These are phyloP conservation scores for Onychomys leucogaster DNA, from an alignment of 2,797 vertebrate genomes.

Conservation along the genomic window DNA sequence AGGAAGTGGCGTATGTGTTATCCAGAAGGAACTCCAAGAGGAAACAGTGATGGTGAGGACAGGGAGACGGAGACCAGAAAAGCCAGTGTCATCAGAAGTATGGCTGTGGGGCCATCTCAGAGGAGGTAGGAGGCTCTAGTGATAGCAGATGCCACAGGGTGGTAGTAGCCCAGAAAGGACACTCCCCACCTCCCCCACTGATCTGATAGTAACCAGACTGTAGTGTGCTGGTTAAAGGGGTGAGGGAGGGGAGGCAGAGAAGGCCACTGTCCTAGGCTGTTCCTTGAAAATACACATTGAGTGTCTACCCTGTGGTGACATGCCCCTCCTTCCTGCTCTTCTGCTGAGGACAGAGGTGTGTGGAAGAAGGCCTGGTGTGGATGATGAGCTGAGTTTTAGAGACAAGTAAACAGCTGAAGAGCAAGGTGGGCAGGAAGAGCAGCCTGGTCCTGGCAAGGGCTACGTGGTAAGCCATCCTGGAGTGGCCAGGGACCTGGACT, in stretches of 20 bases:
- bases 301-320: not conserved
- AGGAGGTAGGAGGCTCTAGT: not conserved
- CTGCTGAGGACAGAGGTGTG: not conserved
- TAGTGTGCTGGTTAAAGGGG: not conserved
- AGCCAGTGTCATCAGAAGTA: rapidly evolving
- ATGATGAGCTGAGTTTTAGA: not conserved
- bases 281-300: not conserved
- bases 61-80: not conserved
- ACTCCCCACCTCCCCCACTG: not conserved
- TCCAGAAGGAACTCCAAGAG: not conserved
- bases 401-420: not conserved
- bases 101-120: rapidly evolving
- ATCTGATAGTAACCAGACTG: not conserved
- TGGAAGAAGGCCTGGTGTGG: not conserved
- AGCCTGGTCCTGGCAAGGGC: not conserved
- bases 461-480: not conserved
- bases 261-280: not conserved
- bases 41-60: not conserved
- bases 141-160: too few species aligned
- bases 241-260: not conserved
- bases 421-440: too few species aligned
- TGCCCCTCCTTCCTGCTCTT: rapidly evolving
- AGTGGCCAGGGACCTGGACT: not conserved
- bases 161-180: not conserved
- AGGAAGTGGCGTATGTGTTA: not conserved